These are phyloP conservation scores for Drosophila busckii DNA, from an alignment of 1,140 invertebrate genomes.

Conservation along the genomic window DNA sequence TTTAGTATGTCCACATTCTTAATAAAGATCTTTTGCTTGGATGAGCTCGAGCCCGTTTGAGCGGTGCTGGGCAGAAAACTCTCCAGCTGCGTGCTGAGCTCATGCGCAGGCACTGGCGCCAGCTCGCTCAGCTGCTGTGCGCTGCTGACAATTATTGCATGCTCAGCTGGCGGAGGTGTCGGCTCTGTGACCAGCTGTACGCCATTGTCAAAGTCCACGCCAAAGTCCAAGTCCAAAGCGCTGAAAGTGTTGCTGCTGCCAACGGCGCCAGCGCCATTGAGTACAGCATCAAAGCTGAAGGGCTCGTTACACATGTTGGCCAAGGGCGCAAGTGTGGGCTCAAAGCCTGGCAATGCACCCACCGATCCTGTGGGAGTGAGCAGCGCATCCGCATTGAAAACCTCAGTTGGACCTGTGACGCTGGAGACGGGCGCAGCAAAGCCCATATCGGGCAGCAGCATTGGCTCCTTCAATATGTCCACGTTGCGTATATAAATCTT, in stretches of 20 bases:
- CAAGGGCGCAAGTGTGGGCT: slow-evolving; percentile 43
- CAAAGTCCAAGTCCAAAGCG: slow-evolving; percentile 53
- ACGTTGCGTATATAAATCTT: slow-evolving; percentile 77
- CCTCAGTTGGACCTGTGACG: slow-evolving; percentile 4
- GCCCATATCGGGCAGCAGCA: slow-evolving; percentile 55
- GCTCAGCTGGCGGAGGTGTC: slow-evolving; percentile 18
- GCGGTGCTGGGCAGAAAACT: slow-evolving; percentile 29
- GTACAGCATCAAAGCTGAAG: slow-evolving; percentile 51
- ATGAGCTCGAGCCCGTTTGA: neutral
- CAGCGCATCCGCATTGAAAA: slow-evolving; percentile 44
- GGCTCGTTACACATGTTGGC: slow-evolving; percentile 50
- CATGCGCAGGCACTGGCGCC: slow-evolving; percentile 15
- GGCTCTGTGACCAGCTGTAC: slow-evolving; percentile 35
- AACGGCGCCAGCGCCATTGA: slow-evolving; percentile 24
- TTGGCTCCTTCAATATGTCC: slow-evolving; percentile 68
- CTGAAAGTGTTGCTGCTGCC: slow-evolving; percentile 39
- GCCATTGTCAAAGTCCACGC: slow-evolving; percentile 48
- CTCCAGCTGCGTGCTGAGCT: slow-evolving; percentile 22
- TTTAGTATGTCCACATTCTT: slow-evolving; percentile 74
- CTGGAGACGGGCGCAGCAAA: slow-evolving; percentile 24
- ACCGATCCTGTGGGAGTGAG: slow-evolving; percentile 42
- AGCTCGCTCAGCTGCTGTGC: slow-evolving; percentile 13
- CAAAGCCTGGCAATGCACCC: slow-evolving; percentile 46
- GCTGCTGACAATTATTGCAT: neutral
- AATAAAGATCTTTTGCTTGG: slow-evolving; percentile 73